Conservation (phyloP, 2,797 vertebrate species). For the Sylvilagus floridanus region DNA sequence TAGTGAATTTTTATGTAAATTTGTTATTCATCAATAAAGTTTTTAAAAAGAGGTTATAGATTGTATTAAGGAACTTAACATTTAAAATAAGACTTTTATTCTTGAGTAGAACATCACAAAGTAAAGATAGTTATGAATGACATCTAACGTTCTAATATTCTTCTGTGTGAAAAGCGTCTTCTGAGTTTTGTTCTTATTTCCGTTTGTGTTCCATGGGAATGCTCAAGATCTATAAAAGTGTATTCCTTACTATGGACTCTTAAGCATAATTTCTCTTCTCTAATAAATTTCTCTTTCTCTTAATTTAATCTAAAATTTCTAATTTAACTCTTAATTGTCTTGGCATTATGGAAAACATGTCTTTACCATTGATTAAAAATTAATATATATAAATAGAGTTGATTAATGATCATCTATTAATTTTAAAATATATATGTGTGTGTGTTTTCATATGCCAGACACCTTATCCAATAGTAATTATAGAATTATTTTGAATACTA, state of each 20-base stretch:
- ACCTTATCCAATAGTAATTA: not conserved
- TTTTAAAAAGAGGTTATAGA: not conserved
- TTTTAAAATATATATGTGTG: not conserved
- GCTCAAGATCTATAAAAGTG: not conserved
- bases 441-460: not conserved
- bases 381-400: constrained; percentile 16
- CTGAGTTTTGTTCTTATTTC: constrained; percentile 8
- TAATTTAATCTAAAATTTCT: not conserved
- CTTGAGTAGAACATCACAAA: constrained; percentile 21
- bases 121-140: not conserved
- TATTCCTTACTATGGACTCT: not conserved
- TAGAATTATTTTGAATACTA: constrained; percentile 19
- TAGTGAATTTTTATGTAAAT: not conserved
- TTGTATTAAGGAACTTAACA: not conserved
- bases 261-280: not conserved
- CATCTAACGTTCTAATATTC: not conserved
- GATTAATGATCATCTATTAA: constrained; percentile 5
- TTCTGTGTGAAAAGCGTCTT: not conserved
- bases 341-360: not conserved
- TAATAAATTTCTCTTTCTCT: not conserved
- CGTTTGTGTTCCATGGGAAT: not conserved
- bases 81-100: constrained; percentile 17
- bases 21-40: constrained; percentile 41
- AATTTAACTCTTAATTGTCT: not conserved
- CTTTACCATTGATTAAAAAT: not conserved